Percentiles rank a stretch among this genome's conserved stretches.
Evolutionary conservation across 2,888 invertebrate genomes (phyloP).

Genomic region (Elgonia sp.): DNA sequence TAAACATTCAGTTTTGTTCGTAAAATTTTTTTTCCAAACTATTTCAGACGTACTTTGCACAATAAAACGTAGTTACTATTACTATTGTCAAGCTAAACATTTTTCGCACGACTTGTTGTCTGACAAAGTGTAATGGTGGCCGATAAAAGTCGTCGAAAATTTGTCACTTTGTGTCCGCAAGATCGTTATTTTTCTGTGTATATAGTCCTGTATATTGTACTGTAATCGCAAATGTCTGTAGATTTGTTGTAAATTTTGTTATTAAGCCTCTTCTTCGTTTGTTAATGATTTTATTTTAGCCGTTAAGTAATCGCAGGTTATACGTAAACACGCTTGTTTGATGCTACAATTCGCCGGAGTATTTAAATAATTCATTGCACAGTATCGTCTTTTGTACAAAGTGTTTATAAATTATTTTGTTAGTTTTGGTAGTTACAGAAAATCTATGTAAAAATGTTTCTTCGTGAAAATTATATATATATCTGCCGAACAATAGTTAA

Average conservation of each 20-base stretch:
- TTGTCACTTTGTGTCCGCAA: not conserved
- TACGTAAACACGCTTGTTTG: slow-evolving; percentile 2
- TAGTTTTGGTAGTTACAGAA: no score
- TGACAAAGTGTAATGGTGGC: slow-evolving; percentile 35
- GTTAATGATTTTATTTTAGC: not conserved
- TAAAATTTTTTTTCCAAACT: not conserved
- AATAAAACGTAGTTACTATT: slow-evolving; percentile 10
- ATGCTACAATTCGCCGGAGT: no score
- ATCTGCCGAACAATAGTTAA: no score
- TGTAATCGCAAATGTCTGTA: not conserved
- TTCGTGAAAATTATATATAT: no score
- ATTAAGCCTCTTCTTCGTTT: not conserved
- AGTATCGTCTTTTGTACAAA: no score
- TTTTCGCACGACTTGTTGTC: slow-evolving; percentile 54
- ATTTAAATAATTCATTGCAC: no score
- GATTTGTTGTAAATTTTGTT: slow-evolving; percentile 8
- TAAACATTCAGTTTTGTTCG: no score
- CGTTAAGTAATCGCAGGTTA: not conserved
- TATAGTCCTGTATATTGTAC: not conserved
- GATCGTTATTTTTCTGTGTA: slow-evolving; percentile 23
- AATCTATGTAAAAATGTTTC: no score
- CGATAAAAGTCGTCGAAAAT: slow-evolving; percentile 59
- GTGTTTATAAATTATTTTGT: no score
- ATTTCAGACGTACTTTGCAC: not conserved
- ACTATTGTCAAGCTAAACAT: not conserved